Conservation (phyloP, 2,888 invertebrate genomes). For the Sycophila texana region DNA sequence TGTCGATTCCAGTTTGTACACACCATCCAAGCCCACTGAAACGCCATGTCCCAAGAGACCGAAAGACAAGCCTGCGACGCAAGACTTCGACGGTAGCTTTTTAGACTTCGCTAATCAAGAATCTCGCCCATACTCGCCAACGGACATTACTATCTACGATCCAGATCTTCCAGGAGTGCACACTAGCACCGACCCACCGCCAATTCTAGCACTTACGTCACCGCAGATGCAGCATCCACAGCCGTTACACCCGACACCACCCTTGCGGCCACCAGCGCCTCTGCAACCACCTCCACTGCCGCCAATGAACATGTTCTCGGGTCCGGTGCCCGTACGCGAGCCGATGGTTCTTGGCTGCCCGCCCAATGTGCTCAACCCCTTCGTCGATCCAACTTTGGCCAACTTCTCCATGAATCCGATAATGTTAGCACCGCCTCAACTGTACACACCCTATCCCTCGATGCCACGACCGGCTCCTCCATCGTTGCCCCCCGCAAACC, state of each 20-base stretch:
- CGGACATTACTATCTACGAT: slow-evolving; percentile 66
- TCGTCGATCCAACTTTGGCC: slow-evolving; percentile 20
- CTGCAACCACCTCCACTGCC: slow-evolving; percentile 41
- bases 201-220: slow-evolving; percentile 10
- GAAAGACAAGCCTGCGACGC: not conserved
- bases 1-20: slow-evolving; percentile 52
- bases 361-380: slow-evolving; percentile 9
- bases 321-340: not conserved
- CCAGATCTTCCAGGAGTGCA: slow-evolving; percentile 59
- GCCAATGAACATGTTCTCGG: slow-evolving; percentile 30
- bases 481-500: not conserved
- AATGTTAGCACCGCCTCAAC: slow-evolving; percentile 6
- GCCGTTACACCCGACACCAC: slow-evolving; percentile 18
- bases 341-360: slow-evolving; percentile 33
- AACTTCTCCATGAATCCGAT: not conserved
- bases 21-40: slow-evolving; percentile 58
- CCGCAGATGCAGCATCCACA: not conserved
- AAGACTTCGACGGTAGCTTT: slow-evolving; percentile 14
- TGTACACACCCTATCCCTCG: not conserved
- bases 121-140: slow-evolving; percentile 66
- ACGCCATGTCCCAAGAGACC: not conserved
- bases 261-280: slow-evolving; percentile 12
- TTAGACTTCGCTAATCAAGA: slow-evolving; percentile 28
- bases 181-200: not conserved
- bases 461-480: not conserved